Conservation (phyloP, 2,888 invertebrate species). For the Gymnocheta viridis region DNA sequence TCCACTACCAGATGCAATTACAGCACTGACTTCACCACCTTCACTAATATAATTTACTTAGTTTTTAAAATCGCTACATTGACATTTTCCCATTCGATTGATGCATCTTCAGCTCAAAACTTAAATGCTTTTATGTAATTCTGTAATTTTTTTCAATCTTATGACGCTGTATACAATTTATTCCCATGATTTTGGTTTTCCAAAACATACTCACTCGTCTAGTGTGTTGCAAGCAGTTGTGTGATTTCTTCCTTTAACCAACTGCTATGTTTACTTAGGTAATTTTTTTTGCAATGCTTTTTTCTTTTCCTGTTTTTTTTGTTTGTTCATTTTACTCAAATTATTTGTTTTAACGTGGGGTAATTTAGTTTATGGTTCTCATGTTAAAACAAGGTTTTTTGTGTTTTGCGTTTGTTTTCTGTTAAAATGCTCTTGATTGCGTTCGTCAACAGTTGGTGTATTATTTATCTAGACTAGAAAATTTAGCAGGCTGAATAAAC, state of each 20-base stretch:
- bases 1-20: too few relatives aligned
- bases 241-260: slow-evolving; percentile 44
- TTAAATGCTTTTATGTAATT: slow-evolving; percentile 43
- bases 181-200: slow-evolving; percentile 71
- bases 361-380: slow-evolving; percentile 63
- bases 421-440: slow-evolving; percentile 64
- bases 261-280: slow-evolving; percentile 40
- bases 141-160: slow-evolving; percentile 33
- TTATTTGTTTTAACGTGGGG: slow-evolving; percentile 67
- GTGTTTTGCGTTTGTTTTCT: neutral
- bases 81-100: neutral
- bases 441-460: slow-evolving; percentile 67
- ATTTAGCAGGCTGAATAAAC: slow-evolving; percentile 45
- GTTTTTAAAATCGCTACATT: slow-evolving; percentile 19
- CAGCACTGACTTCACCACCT: neutral
- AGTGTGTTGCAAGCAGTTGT: slow-evolving; percentile 60
- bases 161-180: slow-evolving; percentile 61
- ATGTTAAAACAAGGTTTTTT: slow-evolving; percentile 56
- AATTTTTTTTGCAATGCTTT: slow-evolving; percentile 19
- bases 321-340: slow-evolving; percentile 38
- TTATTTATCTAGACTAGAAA: slow-evolving; percentile 66
- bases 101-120: slow-evolving; percentile 39
- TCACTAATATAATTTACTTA: neutral
- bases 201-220: slow-evolving; percentile 44
- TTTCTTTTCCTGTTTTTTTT: slow-evolving; percentile 9